Percentiles rank a stretch among this genome's conserved stretches.
phyloP scores from a whole-genome alignment of 1,140 invertebrate genomes.

The Lasioglossum albipes region DNA sequence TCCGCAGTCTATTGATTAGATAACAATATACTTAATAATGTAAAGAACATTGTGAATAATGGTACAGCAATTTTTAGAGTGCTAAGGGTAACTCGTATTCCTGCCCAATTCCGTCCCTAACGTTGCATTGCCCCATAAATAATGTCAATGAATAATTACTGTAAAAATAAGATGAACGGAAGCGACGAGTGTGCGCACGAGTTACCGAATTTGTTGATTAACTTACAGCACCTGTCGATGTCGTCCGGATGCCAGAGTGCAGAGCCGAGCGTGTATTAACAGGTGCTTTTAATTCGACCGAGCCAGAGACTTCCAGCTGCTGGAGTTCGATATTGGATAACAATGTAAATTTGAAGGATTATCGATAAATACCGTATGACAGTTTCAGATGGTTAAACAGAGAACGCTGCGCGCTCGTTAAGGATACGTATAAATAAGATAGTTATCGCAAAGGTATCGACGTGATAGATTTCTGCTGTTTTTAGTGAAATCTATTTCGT shows the following conservation, averaged over 20 bases:
- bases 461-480: neutral
- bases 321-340: conserved; percentile 23
- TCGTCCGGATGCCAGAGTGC: conserved; percentile 49
- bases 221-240: conserved; percentile 55
- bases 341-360: conserved; percentile 38
- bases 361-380: conserved; percentile 18
- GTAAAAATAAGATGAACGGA: conserved; percentile 37
- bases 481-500: neutral
- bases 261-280: conserved; percentile 52
- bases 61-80: too few relatives aligned
- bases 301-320: conserved; percentile 32
- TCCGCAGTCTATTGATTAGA: too few relatives aligned
- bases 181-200: conserved; percentile 54
- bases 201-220: conserved; percentile 65
- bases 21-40: too few relatives aligned
- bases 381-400: conserved; percentile 31
- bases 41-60: too few relatives aligned
- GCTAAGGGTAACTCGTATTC: too few relatives aligned
- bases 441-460: neutral
- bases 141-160: neutral
- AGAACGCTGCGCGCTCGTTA: neutral
- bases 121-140: too few relatives aligned
- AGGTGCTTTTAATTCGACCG: conserved; percentile 56
- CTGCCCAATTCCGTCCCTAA: too few relatives aligned
- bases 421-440: neutral